Base-by-base conservation (phyloP, 2,113 vertebrate genomes). In the Acrocephalus kingi region DNA sequence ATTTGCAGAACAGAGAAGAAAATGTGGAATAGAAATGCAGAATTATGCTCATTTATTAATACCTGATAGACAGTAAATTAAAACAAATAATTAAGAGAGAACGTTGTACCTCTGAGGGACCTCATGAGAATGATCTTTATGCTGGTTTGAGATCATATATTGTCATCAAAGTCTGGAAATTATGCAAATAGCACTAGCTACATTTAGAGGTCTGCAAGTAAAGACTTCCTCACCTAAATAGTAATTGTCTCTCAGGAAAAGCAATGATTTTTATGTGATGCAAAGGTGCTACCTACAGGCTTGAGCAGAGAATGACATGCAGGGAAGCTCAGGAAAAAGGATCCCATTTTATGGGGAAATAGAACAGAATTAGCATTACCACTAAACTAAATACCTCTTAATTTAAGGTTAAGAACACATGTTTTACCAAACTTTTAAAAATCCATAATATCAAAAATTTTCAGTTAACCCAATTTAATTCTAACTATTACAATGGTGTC, bases 271-370 rank as follows among this genome's bases (percentile, higher is more conserved):
- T 96, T 98, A 75, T 74, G 78, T 83, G 95, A 91, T 97, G 83
- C 98, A 97, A 98, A 96, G 97, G 93, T 97, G 98, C 98, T 73
- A 96, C 95, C 98, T 98, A 98, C 96, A 96, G 98, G 97, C 67
- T 41, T 18, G 28, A 85, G 66, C 8, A 19, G 13, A 83, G 95
- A 98, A 98, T 63, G 86, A 83, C 98, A 97, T 4, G 33, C 15
- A 64, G 46, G 6, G 33, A 41, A 63, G 9, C 3, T 1, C 11
- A 43, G 22, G 20, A 24, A 61, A 43, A 67, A 61, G 33, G 16
- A 73, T 17, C 19, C 37, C 7, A 25, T 37, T 89, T 58, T 78
- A 66, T 14, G 30, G 82, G 15, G 74, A 96, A 93, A 24, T 4
- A 59, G 13, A 31, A 33, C 19, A 72, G 52, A 74, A 84, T 25